Conservation (phyloP, 2,113 vertebrate genomes). For the Loxodonta africana region DNA sequence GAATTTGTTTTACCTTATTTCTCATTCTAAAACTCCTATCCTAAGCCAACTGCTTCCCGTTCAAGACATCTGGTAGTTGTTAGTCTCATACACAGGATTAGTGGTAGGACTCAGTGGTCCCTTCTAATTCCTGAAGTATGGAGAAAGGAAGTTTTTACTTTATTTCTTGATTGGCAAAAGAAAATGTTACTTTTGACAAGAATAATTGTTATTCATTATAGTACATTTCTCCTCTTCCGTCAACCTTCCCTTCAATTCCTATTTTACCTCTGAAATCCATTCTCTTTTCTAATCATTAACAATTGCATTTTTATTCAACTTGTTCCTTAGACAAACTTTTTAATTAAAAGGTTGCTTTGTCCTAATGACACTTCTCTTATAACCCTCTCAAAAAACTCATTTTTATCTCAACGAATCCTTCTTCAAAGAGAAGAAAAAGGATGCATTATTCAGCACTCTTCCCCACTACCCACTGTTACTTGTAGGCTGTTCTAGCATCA, state of each 20-base stretch:
- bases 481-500: not conserved
- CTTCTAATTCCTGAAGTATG: not conserved
- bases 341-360: constrained; percentile 32
- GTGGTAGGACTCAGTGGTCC: not conserved
- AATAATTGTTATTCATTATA: not conserved
- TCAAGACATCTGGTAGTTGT: not conserved
- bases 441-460: not conserved
- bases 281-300: constrained; percentile 29
- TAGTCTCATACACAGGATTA: not conserved
- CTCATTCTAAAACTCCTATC: constrained; percentile 28
- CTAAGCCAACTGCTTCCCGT: not conserved
- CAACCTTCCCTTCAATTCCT: not conserved
- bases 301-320: not conserved
- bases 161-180: constrained; percentile 10
- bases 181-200: not conserved
- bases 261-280: not conserved
- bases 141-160: not conserved
- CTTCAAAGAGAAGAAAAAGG: not conserved
- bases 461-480: not conserved
- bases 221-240: not conserved
- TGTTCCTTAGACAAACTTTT: constrained; percentile 13
- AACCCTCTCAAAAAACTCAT: not conserved
- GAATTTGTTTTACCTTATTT: not conserved
- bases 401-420: constrained; percentile 41
- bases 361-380: not conserved